Evolutionary conservation across 2,888 invertebrate genomes (phyloP).

Genomic region (Apodemia duryi): DNA sequence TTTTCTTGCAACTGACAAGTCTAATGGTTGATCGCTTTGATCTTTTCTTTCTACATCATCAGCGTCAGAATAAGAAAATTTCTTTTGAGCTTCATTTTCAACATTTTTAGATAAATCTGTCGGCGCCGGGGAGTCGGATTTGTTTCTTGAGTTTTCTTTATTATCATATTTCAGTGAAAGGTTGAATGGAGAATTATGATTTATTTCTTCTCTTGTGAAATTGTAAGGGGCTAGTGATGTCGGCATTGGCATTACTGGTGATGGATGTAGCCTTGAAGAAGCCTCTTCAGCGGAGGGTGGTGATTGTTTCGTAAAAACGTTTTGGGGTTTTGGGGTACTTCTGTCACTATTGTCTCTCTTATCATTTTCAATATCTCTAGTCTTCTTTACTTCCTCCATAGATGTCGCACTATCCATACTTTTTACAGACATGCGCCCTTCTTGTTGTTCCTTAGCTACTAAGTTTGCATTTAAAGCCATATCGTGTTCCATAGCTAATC

Average conservation of each 20-base stretch:
- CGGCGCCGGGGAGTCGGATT: constrained; percentile 50
- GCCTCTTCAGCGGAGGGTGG: constrained; percentile 84
- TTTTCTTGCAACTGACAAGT: constrained; percentile 83
- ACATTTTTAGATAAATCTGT: constrained; percentile 61
- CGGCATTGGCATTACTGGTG: constrained; percentile 81
- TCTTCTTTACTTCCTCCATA: constrained; percentile 60
- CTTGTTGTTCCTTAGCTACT: constrained; percentile 69
- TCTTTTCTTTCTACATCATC: constrained; percentile 64
- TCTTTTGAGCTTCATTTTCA: constrained; percentile 49
- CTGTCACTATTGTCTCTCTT: constrained; percentile 65
- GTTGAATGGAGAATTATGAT: constrained; percentile 59
- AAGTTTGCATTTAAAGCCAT: constrained; percentile 75
- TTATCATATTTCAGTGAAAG: constrained; percentile 56
- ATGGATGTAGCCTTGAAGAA: constrained; percentile 80
- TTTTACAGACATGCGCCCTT: constrained; percentile 65
- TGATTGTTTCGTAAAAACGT: constrained; percentile 77
- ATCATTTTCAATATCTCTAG: constrained; percentile 55
- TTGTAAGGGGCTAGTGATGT: constrained; percentile 55
- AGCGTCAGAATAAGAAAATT: constrained; percentile 54
- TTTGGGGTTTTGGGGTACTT: constrained; percentile 74
- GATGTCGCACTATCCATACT: constrained; percentile 68
- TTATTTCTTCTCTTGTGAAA: constrained; percentile 55
- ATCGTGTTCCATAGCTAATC: constrained; percentile 74
- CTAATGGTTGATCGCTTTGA: constrained; percentile 84
- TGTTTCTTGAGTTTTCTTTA: constrained; percentile 46